A percentile compares a stretch with the other conserved stretches of the same genome.
Evolutionary conservation across 2,113 vertebrate species (phyloP).

Genomic region (Alethe castanea): DNA sequence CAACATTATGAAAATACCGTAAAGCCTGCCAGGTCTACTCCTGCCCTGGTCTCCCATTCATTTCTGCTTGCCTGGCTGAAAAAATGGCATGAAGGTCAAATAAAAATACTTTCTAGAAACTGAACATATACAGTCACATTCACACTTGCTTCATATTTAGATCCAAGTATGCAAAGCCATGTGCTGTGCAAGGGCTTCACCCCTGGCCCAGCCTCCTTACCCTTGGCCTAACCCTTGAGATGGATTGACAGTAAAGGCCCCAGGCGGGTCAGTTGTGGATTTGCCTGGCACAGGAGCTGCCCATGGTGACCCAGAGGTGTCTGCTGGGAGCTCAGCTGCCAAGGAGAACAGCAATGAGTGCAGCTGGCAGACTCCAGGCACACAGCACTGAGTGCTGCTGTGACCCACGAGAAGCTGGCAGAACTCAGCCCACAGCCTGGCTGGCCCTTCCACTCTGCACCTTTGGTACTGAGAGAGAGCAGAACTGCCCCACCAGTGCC

Average conservation of each 20-base stretch:
- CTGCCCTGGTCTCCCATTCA: neutral
- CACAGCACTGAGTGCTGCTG: accelerated
- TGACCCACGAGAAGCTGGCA: neutral
- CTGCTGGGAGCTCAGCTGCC: neutral
- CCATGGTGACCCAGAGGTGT: neutral
- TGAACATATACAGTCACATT: neutral
- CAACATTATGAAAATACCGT: neutral
- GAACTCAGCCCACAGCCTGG: neutral
- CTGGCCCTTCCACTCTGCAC: neutral
- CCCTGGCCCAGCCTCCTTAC: neutral
- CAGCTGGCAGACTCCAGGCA: neutral
- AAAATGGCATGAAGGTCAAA: constrained; percentile 5
- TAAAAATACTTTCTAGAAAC: constrained; percentile 31
- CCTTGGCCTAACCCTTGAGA: neutral
- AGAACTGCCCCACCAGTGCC: neutral
- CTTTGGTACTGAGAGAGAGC: neutral
- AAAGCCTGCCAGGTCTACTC: neutral
- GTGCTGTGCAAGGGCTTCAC: neutral
- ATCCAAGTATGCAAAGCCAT: neutral
- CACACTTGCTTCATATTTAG: neutral
- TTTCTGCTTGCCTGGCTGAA: constrained; percentile 21
- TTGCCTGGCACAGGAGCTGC: neutral
- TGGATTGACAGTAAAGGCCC: neutral
- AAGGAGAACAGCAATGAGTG: neutral
- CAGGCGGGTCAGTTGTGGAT: accelerated